Base-by-base conservation (phyloP, 2,113 vertebrate genomes). In the Propithecus coquereli region DNA sequence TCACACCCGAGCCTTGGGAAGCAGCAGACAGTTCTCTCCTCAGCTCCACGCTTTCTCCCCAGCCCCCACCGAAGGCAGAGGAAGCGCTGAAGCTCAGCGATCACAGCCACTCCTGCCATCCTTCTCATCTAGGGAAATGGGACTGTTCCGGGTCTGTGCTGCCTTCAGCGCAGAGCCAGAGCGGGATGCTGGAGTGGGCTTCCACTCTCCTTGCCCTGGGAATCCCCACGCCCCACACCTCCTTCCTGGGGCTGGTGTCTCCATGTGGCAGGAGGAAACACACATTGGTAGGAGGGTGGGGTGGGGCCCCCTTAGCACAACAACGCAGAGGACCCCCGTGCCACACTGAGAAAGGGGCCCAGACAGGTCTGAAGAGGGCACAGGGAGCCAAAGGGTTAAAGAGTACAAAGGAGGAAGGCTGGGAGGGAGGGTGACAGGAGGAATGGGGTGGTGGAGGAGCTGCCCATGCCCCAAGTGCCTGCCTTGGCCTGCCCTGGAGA, bases 271-370 rank as follows among this genome's bases (percentile, higher is more conserved):
- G 52, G 71, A 43, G 25, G n/a, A 52, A 54, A 10, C 9, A 8
- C 5, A 1, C 14, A 1, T 8, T 20, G 18, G 40, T 27, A 65
- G 57, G 6, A 11, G 37, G 34, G 5, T 2, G 9, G 8, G 34
- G 34, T 40, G 90, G 37, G 14, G 45, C 25, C 22, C 13, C 27
- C 18, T 91, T 57, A 37, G 22, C 57, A 52, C 40, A 37, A 81
- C 9, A 81, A 43, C 16, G 8, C 32, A 77, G 14, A 66, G 47
- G 59, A 73, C 14, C 52, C 50, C 20, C 10, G 34, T 0, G 43
- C 6, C 4, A 27, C 10, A 22, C 11, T 50, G 16, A 65, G 50
- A 23, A 20, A 87, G 25, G 23, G 18, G 25, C 66, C 40, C n/a
- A 73, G 23, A 30, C 27, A 37, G 30, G 11, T 50, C 66, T 54